Conservation (phyloP, 2,888 invertebrate species). For the Ephialtes manifestator region DNA sequence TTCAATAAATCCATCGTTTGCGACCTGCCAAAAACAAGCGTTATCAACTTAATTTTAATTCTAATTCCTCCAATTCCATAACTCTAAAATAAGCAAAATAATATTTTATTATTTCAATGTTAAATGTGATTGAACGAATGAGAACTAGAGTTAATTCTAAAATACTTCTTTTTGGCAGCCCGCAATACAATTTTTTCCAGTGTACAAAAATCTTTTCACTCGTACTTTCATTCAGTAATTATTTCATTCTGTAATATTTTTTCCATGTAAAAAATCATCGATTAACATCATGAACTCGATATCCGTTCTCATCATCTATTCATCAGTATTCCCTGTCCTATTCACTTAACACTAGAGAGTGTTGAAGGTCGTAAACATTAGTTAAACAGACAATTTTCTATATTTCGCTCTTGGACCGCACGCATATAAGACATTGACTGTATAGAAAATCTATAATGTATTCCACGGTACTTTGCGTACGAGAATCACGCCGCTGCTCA, state of each 20-base stretch:
- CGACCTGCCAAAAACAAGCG: no score
- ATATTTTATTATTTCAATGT: no score
- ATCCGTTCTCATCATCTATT: slow-evolving; percentile 6
- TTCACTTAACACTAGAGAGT: slow-evolving; percentile 12
- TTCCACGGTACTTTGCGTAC: slow-evolving; percentile 50
- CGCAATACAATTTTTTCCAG: no score
- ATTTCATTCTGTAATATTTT: background rate
- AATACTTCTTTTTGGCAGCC: no score
- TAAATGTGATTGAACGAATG: no score
- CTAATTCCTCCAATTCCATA: no score
- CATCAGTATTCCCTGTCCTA: slow-evolving; percentile 13
- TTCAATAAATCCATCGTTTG: no score
- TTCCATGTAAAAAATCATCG: background rate
- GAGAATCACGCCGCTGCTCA: slow-evolving; percentile 56
- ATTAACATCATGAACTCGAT: background rate
- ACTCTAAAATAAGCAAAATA: no score
- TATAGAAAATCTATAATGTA: slow-evolving; percentile 40
- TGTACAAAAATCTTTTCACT: no score
- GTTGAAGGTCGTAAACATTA: slow-evolving; percentile 41
- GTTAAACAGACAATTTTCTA: slow-evolving; percentile 43
- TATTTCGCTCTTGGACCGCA: slow-evolving; percentile 29
- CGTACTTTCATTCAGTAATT: background rate
- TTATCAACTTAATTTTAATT: no score
- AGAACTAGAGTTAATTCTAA: no score
- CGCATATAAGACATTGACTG: background rate